Base-by-base conservation (phyloP, 2,888 invertebrate genomes). In the Cephus sareptanus region DNA sequence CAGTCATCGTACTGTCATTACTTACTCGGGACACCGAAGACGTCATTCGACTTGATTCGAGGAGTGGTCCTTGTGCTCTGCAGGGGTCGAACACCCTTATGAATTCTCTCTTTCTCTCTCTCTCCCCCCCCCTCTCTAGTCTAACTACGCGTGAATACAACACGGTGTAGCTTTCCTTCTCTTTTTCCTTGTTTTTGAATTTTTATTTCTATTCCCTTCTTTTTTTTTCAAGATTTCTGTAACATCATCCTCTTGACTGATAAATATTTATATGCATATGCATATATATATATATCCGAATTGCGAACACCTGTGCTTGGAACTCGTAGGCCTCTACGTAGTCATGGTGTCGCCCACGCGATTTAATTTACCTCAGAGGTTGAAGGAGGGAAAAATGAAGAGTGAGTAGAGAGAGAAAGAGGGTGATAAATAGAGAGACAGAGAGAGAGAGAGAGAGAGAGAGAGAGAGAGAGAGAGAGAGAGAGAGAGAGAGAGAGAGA, bases 1-100 rank as follows among this genome's bases (percentile, higher is more conserved):
- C 85, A 91, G 91, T 91, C 91, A 91, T 90, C 88, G 85, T 82
- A 82, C 84, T 85, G 89, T 91, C 91, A 91, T 91, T 90, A 91
- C 87, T 91, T 90, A 88, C 82, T 34, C 34, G 76, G 69, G 82
- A 85, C 86, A 83, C 80, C 77, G 80, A 81, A 33, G 71, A 31
- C 76, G 69, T 31, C 76, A 23, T 56, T 56, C 23, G 56, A 56
- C 9, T 68, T 79, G 80, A 74, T 73, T 78, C 78, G 37, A 77
- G 84, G 82, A 80, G 80, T 80, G 83, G 79, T 73, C 86, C 76
- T 78, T 81, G 78, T 30, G 68, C 85, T 70, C 87, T 68, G 76
- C 83, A 79, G 86, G 86, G 84, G 85, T 81, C 85, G 81, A 12
- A 79, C 31, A 74, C 74, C 74, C 74, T 40, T 79, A 75, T 40